phyloP scores from a whole-genome alignment of 2,888 invertebrate species.

The Oeneis ivallda region DNA sequence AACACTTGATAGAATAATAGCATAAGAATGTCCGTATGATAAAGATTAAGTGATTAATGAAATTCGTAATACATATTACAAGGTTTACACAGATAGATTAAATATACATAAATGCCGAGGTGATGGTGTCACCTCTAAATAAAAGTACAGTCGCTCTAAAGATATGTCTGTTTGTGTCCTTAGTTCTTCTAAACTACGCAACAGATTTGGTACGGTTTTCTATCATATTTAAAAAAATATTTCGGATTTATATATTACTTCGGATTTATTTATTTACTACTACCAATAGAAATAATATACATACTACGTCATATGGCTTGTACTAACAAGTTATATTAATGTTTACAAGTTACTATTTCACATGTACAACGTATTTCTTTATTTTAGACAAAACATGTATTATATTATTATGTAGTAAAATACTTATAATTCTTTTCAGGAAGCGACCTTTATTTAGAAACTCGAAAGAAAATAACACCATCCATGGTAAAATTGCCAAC shows the following conservation, averaged over 20 bases:
- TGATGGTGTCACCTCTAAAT: conserved; percentile 2
- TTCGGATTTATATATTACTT: no score
- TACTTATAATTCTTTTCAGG: conserved; percentile 56
- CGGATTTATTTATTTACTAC: no score
- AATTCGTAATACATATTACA: not conserved
- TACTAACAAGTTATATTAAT: no score
- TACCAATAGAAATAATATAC: no score
- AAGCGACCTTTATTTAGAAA: conserved; percentile 44
- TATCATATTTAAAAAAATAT: no score
- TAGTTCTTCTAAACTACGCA: no score
- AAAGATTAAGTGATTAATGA: conserved; percentile 7
- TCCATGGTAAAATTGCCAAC: conserved; percentile 52
- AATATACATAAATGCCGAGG: conserved; percentile 1
- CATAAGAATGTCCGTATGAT: conserved; percentile 10
- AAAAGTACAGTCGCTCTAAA: not conserved
- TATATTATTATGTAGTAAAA: no score
- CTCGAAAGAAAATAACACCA: conserved; percentile 51
- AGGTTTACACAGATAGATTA: not conserved
- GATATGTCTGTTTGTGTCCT: no score
- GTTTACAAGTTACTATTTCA: not conserved
- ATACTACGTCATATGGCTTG: no score
- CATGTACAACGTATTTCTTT: no score
- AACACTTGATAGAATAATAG: not conserved
- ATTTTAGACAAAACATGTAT: no score
- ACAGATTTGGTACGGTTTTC: no score